Conservation (phyloP, 2,888 invertebrate genomes). For the Cryptus armator region DNA sequence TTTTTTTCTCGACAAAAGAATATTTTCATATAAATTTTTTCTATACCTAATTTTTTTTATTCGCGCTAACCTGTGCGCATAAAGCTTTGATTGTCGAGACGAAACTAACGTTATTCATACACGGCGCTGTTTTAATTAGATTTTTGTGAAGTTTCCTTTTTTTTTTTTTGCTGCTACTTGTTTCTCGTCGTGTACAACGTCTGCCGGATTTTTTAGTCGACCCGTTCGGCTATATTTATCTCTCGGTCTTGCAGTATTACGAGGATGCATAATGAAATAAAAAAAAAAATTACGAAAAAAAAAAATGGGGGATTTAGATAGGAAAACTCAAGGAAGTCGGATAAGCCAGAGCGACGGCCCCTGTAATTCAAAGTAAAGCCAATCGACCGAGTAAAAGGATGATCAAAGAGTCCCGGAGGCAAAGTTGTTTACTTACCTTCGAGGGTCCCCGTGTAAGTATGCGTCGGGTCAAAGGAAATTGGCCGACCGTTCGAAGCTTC, state of each 20-base stretch:
- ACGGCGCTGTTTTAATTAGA: background rate
- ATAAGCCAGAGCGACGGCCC: slow-evolving; percentile 7
- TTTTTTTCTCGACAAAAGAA: background rate
- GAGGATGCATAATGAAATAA: slow-evolving; percentile 1
- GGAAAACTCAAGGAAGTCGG: background rate
- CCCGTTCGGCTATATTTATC: background rate
- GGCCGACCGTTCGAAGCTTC: slow-evolving; percentile 84
- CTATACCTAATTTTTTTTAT: too few species aligned
- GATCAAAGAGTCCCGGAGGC: slow-evolving; percentile 52
- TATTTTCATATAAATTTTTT: too few species aligned
- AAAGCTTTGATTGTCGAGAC: background rate
- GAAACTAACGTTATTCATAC: background rate
- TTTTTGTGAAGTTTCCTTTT: background rate
- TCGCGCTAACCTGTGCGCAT: background rate
- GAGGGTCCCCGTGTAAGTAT: slow-evolving; percentile 84
- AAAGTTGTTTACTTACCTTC: slow-evolving; percentile 81
- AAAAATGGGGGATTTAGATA: background rate
- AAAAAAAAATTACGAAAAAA: background rate
- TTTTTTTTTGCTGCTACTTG: background rate
- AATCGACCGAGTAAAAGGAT: slow-evolving; percentile 48
- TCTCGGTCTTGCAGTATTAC: background rate
- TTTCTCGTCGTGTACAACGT: background rate
- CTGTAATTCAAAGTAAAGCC: slow-evolving; percentile 53
- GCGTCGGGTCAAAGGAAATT: slow-evolving; percentile 83
- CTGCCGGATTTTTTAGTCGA: background rate